Evolutionary conservation across 2,888 invertebrate species (phyloP), one percentile per base, ranked within the genome.

Genomic region (Drosophila glabriapex): DNA sequence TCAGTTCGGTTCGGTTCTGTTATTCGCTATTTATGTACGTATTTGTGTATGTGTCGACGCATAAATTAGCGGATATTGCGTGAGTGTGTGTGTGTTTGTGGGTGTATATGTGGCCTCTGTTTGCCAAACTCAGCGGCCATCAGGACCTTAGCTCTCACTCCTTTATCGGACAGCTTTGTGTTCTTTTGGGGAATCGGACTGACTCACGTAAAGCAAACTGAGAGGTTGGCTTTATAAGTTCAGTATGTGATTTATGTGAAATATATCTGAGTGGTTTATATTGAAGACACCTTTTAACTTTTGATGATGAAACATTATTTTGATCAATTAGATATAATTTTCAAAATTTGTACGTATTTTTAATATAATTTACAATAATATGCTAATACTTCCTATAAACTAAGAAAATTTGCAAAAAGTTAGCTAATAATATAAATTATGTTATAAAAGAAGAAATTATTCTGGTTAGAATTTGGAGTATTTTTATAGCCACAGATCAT

Each of bases 81-180:
- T 46, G 50, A 65, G 58, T 65, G 60, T 55, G 59, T 41, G 31
- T 39, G 46, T 62, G 41, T 56, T 33, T 59, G 60, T 56, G 43
- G 22, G 10, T 35, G 71, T 81, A 68, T 66, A 72, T 74, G 68
- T 62, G 68, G 54, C 73, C 67, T 56, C 9, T 61, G 77, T 67
- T 79, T 68, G 55, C 56, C 66, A 77, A 74, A 72, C 74, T 74
- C 74, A 73, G 68, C 56, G 80, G 63, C 68, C 78, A 74, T 74
- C 70, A 74, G 70, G 63, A 77, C 58, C 49, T 39, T 6, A n/a
- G 28, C 9, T 29, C 46, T 59, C 19, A 39, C 49, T 64, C 50
- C 33, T 49, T 55, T 59, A 52, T 46, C 29, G 62, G 33, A 58
- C 61, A 60, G 70, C 56, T 78, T 79, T 71, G 55, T 53, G 59